Evolutionary conservation across 2,888 invertebrate species (phyloP).

Genomic region (Villa cingulata): DNA sequence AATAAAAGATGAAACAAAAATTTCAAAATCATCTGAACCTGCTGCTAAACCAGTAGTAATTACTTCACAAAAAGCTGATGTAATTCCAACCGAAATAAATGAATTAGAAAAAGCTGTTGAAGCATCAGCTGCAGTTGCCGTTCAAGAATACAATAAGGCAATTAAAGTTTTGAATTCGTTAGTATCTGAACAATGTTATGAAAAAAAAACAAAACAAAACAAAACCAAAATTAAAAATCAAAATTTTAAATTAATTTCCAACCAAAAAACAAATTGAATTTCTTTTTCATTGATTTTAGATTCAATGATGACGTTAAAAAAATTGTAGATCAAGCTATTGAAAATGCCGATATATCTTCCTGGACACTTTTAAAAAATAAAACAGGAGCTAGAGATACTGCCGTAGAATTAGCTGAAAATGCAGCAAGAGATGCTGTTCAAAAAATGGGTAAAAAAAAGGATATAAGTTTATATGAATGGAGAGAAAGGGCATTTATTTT

Average conservation of each 20-base stretch:
- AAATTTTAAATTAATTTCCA: background rate
- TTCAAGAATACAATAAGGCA: slow-evolving; percentile 53
- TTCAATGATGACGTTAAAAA: slow-evolving; percentile 38
- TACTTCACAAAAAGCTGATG: slow-evolving; percentile 26
- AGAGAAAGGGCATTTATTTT: background rate
- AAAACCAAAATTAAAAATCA: too few relatives aligned
- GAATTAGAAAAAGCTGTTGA: slow-evolving; percentile 45
- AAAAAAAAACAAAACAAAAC: background rate
- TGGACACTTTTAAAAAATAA: slow-evolving; percentile 47
- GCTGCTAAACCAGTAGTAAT: slow-evolving; percentile 11
- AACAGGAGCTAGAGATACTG: slow-evolving; percentile 42
- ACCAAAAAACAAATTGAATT: too few relatives aligned
- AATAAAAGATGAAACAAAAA: slow-evolving; percentile 6
- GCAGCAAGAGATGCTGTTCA: slow-evolving; percentile 44
- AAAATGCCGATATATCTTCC: slow-evolving; percentile 43
- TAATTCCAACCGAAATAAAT: slow-evolving; percentile 35
- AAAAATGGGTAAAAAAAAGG: slow-evolving; percentile 44
- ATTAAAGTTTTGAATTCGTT: slow-evolving; percentile 40
- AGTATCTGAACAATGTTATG: slow-evolving; percentile 6
- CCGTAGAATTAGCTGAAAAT: slow-evolving; percentile 43
- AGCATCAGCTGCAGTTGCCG: slow-evolving; percentile 45
- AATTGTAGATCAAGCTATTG: slow-evolving; percentile 48
- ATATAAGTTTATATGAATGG: too few relatives aligned
- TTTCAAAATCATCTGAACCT: slow-evolving; percentile 2
- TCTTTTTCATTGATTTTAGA: slow-evolving; percentile 28